Conservation (phyloP, 2,113 vertebrate species). For the Ciconia maguari region DNA sequence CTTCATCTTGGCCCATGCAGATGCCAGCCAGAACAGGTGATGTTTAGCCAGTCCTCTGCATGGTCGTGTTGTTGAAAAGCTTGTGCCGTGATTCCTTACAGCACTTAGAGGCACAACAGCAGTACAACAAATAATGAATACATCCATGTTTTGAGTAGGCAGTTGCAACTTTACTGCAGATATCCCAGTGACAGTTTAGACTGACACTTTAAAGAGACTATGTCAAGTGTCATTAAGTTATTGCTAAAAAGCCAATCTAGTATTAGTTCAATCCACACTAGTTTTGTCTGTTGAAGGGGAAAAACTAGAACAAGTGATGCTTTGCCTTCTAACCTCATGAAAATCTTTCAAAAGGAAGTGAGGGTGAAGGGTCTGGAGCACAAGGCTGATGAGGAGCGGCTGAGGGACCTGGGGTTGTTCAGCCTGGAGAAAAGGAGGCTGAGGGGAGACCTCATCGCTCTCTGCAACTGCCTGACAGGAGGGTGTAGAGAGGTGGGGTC, state of each 20-base stretch:
- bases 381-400: rapidly evolving
- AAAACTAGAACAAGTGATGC: neutral
- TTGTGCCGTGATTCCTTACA: neutral
- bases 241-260: neutral
- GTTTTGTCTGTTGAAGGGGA: neutral
- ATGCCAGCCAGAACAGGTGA: neutral
- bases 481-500: rapidly evolving
- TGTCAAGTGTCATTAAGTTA: neutral
- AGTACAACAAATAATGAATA: neutral
- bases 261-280: neutral
- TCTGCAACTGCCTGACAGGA: rapidly evolving
- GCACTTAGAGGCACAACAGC: neutral
- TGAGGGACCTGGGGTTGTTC: rapidly evolving
- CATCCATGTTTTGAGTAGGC: neutral
- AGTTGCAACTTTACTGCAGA: neutral
- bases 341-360: neutral
- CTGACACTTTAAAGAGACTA: neutral
- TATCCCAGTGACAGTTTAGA: neutral
- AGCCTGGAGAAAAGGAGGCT: neutral
- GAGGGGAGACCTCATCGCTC: neutral
- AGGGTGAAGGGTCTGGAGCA: neutral
- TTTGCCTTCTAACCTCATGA: neutral
- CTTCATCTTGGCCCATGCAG: neutral
- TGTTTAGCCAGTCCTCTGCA: neutral
- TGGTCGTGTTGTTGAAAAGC: neutral